Evolutionary conservation across 2,113 vertebrate genomes (phyloP).

Genomic region (Nerophis lumbriciformis): DNA sequence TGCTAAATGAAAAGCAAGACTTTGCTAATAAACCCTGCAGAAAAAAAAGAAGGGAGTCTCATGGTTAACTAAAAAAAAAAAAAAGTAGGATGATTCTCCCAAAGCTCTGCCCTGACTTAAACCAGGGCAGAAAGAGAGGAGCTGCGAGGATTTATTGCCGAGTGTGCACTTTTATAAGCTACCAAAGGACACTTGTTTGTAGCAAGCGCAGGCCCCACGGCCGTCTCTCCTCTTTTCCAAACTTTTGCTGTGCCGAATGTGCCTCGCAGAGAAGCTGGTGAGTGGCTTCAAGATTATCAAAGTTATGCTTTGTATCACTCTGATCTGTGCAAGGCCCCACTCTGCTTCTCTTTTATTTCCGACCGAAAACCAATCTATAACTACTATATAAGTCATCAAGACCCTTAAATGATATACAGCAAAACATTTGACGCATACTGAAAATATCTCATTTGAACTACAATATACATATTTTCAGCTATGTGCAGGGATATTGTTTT

Average conservation of each 20-base stretch:
- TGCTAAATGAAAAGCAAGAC: constrained; percentile 34
- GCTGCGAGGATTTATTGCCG: constrained; percentile 36
- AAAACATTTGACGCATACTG: neutral
- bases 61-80: constrained; percentile 47
- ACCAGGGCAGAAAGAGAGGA: constrained; percentile 36
- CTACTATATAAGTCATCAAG: no score
- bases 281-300: constrained; percentile 58
- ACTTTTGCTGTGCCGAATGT: constrained; percentile 56
- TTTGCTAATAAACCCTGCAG: constrained; percentile 33
- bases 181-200: constrained; percentile 26
- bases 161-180: constrained; percentile 39
- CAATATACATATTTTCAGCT: neutral
- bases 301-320: constrained; percentile 36
- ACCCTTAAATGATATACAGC: no score
- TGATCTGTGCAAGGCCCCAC: constrained; percentile 11
- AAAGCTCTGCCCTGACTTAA: constrained; percentile 41
- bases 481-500: neutral
- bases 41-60: constrained; percentile 35
- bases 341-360: no score
- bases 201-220: constrained; percentile 19
- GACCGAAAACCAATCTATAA: no score
- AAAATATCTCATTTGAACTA: neutral
- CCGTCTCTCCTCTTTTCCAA: constrained; percentile 40
- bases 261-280: constrained; percentile 42
- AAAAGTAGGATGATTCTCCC: constrained; percentile 42